A percentile compares a stretch with the other conserved stretches of the same genome.
These are phyloP conservation scores for Porites lobata DNA, from an alignment of 92 coral and sea anemone species.

Conservation along the genomic window DNA sequence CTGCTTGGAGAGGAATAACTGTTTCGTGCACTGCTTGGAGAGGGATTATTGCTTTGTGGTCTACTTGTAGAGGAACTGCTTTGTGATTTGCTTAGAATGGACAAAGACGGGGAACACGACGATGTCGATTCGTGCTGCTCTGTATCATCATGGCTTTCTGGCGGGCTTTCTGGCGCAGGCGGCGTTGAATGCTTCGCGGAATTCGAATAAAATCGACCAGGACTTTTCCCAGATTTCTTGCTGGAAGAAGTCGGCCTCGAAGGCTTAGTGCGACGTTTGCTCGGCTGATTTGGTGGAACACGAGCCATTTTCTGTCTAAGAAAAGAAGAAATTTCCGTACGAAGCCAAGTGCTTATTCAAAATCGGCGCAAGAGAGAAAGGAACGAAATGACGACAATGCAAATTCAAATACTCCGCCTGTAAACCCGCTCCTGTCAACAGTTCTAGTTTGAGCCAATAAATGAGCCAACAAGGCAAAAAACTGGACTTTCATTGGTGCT, in stretches of 20 bases:
- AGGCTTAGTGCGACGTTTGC: background rate
- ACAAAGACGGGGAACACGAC: background rate
- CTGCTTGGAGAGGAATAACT: slow-evolving; percentile 6
- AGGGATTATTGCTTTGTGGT: too few relatives aligned
- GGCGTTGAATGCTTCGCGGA: background rate
- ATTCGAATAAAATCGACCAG: background rate
- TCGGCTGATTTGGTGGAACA: slow-evolving; percentile 17
- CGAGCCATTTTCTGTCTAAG: slow-evolving; percentile 7
- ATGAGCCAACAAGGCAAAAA: background rate
- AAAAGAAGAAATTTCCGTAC: background rate
- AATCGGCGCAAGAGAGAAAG: background rate
- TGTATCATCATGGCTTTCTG: background rate
- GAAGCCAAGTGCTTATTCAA: background rate
- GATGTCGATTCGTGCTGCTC: background rate
- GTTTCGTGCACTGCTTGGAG: too few relatives aligned
- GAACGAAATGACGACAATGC: background rate
- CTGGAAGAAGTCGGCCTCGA: background rate
- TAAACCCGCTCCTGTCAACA: background rate
- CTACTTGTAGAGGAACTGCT: too few relatives aligned
- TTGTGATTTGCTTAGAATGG: background rate
- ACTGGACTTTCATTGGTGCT: slow-evolving; percentile 5
- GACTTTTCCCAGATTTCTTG: background rate
- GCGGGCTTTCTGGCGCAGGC: background rate
- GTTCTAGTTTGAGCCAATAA: background rate
- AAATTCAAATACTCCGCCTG: slow-evolving; percentile 9